Conservation (phyloP, 2,113 vertebrate species). For the Galbula dea region DNA sequence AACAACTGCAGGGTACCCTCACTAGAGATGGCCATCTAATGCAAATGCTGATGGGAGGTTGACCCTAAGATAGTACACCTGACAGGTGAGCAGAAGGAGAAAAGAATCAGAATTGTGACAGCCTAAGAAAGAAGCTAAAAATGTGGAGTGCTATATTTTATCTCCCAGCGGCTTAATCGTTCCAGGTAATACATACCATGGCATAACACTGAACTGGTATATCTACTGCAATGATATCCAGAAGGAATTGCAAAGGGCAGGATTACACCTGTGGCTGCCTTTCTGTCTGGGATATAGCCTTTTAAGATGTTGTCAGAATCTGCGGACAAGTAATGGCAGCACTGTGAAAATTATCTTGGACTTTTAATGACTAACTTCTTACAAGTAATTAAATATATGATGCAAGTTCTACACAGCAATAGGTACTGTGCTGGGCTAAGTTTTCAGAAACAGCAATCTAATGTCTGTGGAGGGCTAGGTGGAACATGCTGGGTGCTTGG, state of each 20-base stretch:
- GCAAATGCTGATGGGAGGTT: neutral
- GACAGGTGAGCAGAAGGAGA: neutral
- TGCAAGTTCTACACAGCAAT: neutral
- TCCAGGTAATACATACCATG: neutral
- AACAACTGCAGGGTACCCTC: neutral
- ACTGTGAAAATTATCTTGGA: neutral
- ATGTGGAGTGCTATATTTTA: neutral
- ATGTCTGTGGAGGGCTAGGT: neutral
- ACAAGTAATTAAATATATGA: neutral
- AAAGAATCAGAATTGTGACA: neutral
- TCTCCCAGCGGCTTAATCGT: neutral
- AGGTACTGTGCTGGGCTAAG: neutral
- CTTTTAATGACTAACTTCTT: neutral
- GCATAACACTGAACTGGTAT: neutral
- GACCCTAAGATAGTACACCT: neutral
- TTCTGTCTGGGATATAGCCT: too few species aligned
- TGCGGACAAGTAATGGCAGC: neutral
- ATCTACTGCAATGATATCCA: neutral
- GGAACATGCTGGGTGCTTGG: neutral
- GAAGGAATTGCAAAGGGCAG: neutral
- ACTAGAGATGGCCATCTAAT: neutral
- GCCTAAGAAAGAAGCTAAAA: neutral
- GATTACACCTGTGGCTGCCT: too few species aligned
- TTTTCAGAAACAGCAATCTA: neutral
- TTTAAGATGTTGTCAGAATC: neutral